These are phyloP conservation scores for Acrobasis repandana DNA, from an alignment of 2,888 invertebrate species.

Conservation along the genomic window DNA sequence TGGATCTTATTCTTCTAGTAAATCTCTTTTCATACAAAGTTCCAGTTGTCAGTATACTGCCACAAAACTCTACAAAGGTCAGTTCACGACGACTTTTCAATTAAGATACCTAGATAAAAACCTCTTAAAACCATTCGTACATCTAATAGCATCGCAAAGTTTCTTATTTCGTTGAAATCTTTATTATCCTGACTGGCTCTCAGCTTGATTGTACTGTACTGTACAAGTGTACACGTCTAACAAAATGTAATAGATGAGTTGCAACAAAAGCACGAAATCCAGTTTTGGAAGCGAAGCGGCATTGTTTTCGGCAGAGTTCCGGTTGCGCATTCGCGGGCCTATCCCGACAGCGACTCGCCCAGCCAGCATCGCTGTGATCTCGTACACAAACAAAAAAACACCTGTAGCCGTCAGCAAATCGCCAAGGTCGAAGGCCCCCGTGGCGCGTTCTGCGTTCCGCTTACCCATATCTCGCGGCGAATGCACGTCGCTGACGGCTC, in stretches of 20 bases:
- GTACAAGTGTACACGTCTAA: neutral
- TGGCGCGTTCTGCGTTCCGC: constrained; percentile 74
- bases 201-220: neutral
- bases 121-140: neutral
- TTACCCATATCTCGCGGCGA: constrained; percentile 81
- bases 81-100: neutral
- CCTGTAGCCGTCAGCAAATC: constrained; percentile 79
- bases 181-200: neutral
- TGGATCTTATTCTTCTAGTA: too few species aligned
- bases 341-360: constrained; percentile 46
- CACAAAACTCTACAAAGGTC: neutral
- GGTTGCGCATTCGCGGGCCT: constrained; percentile 55
- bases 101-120: neutral
- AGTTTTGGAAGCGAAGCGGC: constrained; percentile 41
- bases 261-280: constrained; percentile 25
- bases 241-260: neutral
- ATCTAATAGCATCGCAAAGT: neutral
- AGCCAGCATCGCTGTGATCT: constrained; percentile 61
- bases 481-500: constrained; percentile 59
- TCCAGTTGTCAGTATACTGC: too few species aligned
- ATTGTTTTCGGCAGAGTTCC: constrained; percentile 64
- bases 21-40: too few species aligned
- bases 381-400: constrained; percentile 78
- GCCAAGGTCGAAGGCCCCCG: constrained; percentile 78
- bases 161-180: neutral